Conservation (phyloP, 2,797 vertebrate genomes). For the Periparus ater region DNA sequence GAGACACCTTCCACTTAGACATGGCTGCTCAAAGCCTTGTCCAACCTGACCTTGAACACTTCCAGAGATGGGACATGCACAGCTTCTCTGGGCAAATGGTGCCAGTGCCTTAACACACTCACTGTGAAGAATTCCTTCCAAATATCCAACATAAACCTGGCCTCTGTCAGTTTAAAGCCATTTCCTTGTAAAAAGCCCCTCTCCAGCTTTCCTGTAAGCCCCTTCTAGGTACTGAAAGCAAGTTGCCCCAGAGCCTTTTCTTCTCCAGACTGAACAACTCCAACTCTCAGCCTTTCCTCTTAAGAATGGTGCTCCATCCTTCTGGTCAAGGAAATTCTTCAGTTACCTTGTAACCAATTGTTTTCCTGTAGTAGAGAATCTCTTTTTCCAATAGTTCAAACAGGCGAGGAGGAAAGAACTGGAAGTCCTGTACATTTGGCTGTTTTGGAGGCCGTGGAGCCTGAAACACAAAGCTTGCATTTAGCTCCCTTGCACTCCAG, state of each 20-base stretch:
- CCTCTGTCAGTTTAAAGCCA: neutral
- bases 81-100: neutral
- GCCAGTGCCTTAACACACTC: neutral
- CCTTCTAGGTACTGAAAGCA: neutral
- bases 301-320: neutral
- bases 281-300: neutral
- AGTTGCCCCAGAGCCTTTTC: neutral
- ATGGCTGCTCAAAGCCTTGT: neutral
- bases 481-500: neutral
- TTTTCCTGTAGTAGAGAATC: conserved; percentile 98
- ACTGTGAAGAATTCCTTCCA: neutral
- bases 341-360: conserved; percentile 97
- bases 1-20: neutral
- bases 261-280: neutral
- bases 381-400: conserved; percentile 98
- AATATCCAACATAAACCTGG: neutral
- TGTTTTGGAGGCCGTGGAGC: conserved; percentile 98
- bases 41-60: neutral
- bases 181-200: neutral
- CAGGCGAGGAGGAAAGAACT: conserved; percentile 97
- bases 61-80: neutral
- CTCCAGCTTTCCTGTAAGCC: neutral
- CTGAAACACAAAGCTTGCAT: conserved; percentile 65
- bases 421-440: conserved; percentile 99
- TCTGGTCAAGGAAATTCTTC: neutral